phyloP scores from a whole-genome alignment of 2,888 invertebrate species.

The Listrodromus nycthemerus region DNA sequence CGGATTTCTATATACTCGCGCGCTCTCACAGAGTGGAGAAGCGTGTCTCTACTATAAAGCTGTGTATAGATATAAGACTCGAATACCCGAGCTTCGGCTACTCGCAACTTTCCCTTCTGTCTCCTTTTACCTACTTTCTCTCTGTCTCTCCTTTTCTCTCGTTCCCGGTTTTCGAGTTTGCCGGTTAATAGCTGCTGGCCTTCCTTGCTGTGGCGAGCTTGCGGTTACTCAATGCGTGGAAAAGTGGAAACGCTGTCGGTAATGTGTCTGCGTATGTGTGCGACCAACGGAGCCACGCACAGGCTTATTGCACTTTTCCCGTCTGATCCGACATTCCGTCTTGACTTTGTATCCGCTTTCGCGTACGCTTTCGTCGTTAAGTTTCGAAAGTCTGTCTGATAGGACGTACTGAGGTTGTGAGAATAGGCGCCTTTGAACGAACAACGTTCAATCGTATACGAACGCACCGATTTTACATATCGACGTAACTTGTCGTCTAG shows the following conservation, averaged over 20 bases:
- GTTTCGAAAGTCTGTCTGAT: no score
- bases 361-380: no score
- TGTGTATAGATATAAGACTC: slow-evolving; percentile 18
- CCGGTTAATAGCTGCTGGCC: slow-evolving; percentile 18
- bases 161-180: slow-evolving; percentile 31
- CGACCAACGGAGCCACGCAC: slow-evolving; percentile 1
- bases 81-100: slow-evolving; percentile 19
- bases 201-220: not conserved
- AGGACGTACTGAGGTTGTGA: no score
- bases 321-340: not conserved
- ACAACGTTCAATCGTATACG: no score
- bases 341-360: not conserved
- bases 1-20: slow-evolving; percentile 39
- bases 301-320: slow-evolving; percentile 21
- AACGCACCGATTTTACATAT: no score
- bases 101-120: slow-evolving; percentile 13
- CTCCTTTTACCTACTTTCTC: slow-evolving; percentile 19
- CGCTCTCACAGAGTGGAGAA: slow-evolving; percentile 36
- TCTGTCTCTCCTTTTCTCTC: slow-evolving; percentile 11
- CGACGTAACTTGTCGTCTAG: no score
- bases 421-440: no score
- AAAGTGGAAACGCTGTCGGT: not conserved
- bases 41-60: slow-evolving; percentile 41
- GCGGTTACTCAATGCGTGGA: not conserved
- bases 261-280: not conserved